phyloP scores from a whole-genome alignment of 2,888 invertebrate species.

The Fissipunctia ypsillon region DNA sequence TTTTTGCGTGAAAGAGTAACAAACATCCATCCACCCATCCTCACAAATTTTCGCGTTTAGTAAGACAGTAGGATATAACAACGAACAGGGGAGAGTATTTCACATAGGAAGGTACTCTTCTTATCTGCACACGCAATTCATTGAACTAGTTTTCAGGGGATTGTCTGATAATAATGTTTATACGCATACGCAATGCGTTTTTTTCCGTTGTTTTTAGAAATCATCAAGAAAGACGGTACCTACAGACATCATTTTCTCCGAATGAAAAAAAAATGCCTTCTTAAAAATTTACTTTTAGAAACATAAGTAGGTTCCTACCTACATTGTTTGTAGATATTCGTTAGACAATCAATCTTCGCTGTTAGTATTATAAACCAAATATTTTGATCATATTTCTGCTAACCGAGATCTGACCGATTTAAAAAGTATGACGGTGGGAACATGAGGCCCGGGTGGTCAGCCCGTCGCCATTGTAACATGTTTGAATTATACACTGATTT shows the following conservation, averaged over 20 bases:
- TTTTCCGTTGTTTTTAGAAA: slow-evolving; percentile 2
- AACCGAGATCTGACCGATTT: slow-evolving; percentile 33
- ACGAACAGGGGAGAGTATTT: neutral
- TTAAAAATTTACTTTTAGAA: neutral
- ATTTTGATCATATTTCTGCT: slow-evolving; percentile 41
- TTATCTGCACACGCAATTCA: slow-evolving; percentile 15
- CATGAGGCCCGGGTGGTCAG: slow-evolving; percentile 25
- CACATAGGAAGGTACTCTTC: neutral
- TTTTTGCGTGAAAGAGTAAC: too few relatives aligned
- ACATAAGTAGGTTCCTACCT: slow-evolving; percentile 2
- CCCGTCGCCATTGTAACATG: slow-evolving; percentile 17
- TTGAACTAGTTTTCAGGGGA: slow-evolving; percentile 1
- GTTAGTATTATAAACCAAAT: slow-evolving; percentile 52
- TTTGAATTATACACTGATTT: slow-evolving; percentile 14
- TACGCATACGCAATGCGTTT: neutral
- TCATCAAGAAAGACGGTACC: neutral
- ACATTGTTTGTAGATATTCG: neutral
- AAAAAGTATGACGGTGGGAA: slow-evolving; percentile 25
- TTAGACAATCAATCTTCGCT: slow-evolving; percentile 45
- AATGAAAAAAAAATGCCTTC: neutral
- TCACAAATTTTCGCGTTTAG: too few relatives aligned
- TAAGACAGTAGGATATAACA: too few relatives aligned
- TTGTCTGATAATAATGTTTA: slow-evolving; percentile 25
- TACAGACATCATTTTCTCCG: neutral
- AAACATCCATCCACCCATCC: too few relatives aligned